A percentile compares a stretch with the other conserved stretches of the same genome.
phyloP scores from a whole-genome alignment of 2,113 vertebrate species.

The Hemiprocne comata region DNA sequence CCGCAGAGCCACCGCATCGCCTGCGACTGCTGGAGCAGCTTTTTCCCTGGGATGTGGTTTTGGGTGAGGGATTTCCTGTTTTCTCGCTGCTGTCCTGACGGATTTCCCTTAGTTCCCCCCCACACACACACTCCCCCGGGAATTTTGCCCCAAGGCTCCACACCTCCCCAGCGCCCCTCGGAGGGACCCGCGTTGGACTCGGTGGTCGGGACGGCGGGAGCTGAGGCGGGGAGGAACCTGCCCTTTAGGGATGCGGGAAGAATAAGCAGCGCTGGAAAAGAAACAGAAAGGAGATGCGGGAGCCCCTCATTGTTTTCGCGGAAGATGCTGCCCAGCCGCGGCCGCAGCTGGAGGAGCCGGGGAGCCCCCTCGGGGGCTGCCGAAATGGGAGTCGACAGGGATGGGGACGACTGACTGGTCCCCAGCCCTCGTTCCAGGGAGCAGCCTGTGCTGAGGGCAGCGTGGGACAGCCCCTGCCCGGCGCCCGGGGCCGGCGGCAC shows the following conservation, averaged over 20 bases:
- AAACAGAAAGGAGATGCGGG: background rate
- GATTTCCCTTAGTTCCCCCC: background rate
- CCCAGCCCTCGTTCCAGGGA: background rate
- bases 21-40: background rate
- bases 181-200: background rate
- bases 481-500: background rate
- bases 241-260: background rate
- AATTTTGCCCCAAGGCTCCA: background rate
- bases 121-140: too few relatives aligned
- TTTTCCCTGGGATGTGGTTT: background rate
- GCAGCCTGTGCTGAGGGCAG: background rate
- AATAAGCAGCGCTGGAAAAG: background rate
- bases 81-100: background rate
- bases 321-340: background rate
- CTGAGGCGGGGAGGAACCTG: background rate
- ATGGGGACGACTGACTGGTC: too few relatives aligned
- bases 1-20: background rate
- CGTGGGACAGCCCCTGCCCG: too few relatives aligned
- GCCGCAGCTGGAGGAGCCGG: background rate
- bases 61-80: background rate
- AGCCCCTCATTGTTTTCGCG: background rate
- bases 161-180: background rate
- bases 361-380: background rate
- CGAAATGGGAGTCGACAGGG: background rate
- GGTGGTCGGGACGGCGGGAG: background rate